Conservation (phyloP, 2,797 vertebrate genomes). For the Crocidura indochinensis region DNA sequence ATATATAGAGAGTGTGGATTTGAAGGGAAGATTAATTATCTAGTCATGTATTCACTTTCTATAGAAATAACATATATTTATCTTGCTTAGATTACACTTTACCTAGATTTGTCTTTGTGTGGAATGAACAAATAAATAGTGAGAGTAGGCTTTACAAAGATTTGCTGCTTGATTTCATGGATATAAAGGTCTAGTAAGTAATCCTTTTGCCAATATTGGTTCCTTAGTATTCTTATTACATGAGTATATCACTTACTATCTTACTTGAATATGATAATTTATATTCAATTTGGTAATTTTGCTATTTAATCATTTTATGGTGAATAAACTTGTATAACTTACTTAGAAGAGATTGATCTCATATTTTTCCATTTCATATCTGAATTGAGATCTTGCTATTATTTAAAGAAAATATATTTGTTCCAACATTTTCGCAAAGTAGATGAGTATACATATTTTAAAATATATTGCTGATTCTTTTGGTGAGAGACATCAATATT, state of each 20-base stretch:
- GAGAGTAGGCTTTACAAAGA: not conserved
- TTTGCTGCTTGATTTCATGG: not conserved
- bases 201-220: not conserved
- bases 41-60: not conserved
- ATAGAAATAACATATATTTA: conserved; percentile 5
- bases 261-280: not conserved
- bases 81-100: not conserved
- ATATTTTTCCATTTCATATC: not conserved
- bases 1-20: not conserved
- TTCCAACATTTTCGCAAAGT: not conserved
- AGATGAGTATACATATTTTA: not conserved
- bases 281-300: not conserved
- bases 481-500: not conserved
- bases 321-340: not conserved
- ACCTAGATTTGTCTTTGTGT: not conserved
- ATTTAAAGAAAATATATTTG: conserved; percentile 18
- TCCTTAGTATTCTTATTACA: not conserved
- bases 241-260: not conserved
- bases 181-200: too few relatives aligned
- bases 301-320: not conserved
- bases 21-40: not conserved
- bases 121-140: not conserved
- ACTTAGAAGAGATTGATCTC: not conserved
- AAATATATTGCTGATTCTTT: not conserved
- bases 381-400: not conserved